Percentiles rank a stretch among this genome's conserved stretches.
Conservation (phyloP, 2,888 invertebrate genomes). For the Dryococelus australis region DNA sequence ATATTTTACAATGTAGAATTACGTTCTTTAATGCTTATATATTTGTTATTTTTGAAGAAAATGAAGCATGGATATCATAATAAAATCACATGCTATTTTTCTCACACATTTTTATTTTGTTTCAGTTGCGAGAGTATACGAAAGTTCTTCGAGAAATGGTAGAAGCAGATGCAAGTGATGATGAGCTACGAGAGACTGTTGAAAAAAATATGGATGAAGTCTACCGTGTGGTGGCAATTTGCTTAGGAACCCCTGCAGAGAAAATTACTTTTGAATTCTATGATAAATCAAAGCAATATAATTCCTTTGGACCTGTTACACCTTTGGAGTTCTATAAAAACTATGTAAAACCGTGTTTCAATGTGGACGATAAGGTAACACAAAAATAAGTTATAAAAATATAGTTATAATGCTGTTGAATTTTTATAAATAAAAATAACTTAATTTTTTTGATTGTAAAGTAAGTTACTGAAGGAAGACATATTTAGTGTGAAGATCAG, state of each 20-base stretch:
- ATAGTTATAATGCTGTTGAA: too few relatives aligned
- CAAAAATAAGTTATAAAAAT: too few relatives aligned
- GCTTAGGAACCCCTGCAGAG: slow-evolving; percentile 81
- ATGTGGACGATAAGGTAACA: slow-evolving; percentile 81
- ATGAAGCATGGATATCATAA: too few relatives aligned
- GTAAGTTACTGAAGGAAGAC: too few relatives aligned
- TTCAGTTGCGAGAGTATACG: slow-evolving; percentile 80
- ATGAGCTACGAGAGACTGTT: slow-evolving; percentile 69
- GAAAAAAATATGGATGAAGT: slow-evolving; percentile 76
- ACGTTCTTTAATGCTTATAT: too few relatives aligned
- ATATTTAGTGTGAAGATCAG: too few relatives aligned
- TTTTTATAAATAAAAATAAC: too few relatives aligned
- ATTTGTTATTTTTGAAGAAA: too few relatives aligned
- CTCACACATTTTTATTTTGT: slow-evolving; percentile 44
- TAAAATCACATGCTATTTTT: too few relatives aligned
- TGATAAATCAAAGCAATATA: slow-evolving; percentile 79
- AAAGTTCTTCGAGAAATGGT: slow-evolving; percentile 74
- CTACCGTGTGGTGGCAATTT: slow-evolving; percentile 83
- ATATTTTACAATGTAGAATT: too few relatives aligned
- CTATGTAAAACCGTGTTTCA: slow-evolving; percentile 77
- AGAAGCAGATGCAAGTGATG: slow-evolving; percentile 66
- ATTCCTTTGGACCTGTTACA: slow-evolving; percentile 76
- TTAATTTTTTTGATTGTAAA: too few relatives aligned
- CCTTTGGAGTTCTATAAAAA: slow-evolving; percentile 82
- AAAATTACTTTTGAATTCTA: slow-evolving; percentile 86